Base-by-base conservation (phyloP, 1,140 invertebrate species). In the Pteromalus puparum region DNA sequence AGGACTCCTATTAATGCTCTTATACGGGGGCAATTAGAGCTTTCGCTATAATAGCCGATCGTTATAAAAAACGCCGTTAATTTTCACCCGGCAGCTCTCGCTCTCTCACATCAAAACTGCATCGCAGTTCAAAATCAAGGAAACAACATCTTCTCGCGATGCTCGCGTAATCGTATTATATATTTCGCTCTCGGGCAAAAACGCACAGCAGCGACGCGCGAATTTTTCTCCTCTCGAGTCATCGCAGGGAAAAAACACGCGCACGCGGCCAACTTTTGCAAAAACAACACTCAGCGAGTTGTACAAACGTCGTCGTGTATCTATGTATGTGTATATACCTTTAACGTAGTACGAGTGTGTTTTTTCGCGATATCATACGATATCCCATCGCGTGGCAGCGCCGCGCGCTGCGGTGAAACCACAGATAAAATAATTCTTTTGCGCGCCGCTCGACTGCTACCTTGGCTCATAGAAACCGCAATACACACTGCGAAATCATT, bases 391-490 rank as follows among this genome's bases (percentile, higher is more conserved):
- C 65, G 67, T 70, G 82, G 46, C 65, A 72, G 65, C n/a, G n/a
- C n/a, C n/a, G n/a, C n/a, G n/a, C 7, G 38, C 67, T 83, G 75
- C 46, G 82, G 82, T 78, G 53, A 53, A 34, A 30, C 82, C 82
- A n/a, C 82, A 79, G 38, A 83, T 83, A 78, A 78, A 83, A 78
- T 78, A 61, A 72, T 83, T 83, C 28, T 78, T 76, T 83, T 26
- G 30, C 18, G 30, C 13, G 73, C 30, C 65, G 61, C 46, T 61
- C 38, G 6, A 53, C 42, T 83, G 38, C 75, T 83, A 26, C 75
- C 82, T 73, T 48, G n/a, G 21, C 34, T 46, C 9, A 38, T 9
- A 73, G 38, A 78, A 78, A 83, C 82, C 82, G 48, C 82, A 82
- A 1, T n/a, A 46, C 30, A 5, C 30, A 34, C 30, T 34, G 30